A percentile compares a stretch with the other conserved stretches of the same genome.
These are phyloP conservation scores for Drosophila merina DNA, from an alignment of 2,888 invertebrate genomes.

Conservation along the genomic window DNA sequence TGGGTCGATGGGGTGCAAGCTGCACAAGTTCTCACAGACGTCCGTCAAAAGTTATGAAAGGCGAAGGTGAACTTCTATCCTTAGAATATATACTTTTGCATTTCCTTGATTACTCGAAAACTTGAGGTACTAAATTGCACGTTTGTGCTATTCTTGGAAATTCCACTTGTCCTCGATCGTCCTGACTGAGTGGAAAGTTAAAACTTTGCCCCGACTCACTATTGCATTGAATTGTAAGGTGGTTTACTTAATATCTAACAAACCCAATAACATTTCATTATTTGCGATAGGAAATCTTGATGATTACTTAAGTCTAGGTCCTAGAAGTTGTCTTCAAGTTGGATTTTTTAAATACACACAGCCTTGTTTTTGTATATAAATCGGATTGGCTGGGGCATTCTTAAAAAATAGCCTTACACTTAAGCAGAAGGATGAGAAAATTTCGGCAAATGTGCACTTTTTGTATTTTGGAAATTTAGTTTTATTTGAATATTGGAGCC, in stretches of 20 bases:
- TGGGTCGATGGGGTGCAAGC: slow-evolving; percentile 47
- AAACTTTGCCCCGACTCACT: slow-evolving; percentile 11
- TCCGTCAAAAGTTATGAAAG: slow-evolving; percentile 32
- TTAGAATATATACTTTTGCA: slow-evolving; percentile 10
- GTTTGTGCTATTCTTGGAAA: slow-evolving; percentile 4
- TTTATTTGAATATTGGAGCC: too few species aligned
- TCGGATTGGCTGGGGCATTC: too few species aligned
- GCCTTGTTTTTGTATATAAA: too few species aligned
- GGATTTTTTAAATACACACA: too few species aligned
- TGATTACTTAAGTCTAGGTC: neutral
- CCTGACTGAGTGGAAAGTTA: slow-evolving; percentile 17
- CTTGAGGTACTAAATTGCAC: slow-evolving; percentile 32
- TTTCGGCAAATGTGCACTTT: too few species aligned
- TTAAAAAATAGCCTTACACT: too few species aligned
- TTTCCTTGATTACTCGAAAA: slow-evolving; percentile 24
- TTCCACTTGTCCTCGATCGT: slow-evolving; percentile 3
- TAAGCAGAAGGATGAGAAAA: too few species aligned
- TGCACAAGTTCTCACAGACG: slow-evolving; percentile 43
- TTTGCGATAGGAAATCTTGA: too few species aligned
- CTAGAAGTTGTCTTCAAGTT: neutral
- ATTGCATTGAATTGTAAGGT: slow-evolving; percentile 2
- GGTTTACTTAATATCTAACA: neutral
- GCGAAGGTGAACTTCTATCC: slow-evolving; percentile 17
- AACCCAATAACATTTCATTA: neutral
- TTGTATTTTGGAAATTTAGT: too few species aligned